phyloP scores from a whole-genome alignment of 2,113 vertebrate species.

The Pelecanoides urinatrix region DNA sequence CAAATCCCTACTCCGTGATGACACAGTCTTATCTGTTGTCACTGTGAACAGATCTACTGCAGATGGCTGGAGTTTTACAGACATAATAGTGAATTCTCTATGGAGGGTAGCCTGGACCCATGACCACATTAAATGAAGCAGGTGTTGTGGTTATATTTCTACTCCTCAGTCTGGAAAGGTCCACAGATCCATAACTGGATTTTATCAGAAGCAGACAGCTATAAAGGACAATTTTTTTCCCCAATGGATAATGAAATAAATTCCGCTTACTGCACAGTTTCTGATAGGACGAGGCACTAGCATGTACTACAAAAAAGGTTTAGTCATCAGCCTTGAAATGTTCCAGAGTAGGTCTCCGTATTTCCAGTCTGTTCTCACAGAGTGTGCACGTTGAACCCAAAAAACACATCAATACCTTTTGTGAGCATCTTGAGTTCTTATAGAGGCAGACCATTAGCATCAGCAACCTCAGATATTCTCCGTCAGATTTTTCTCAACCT shows the following conservation, averaged over 20 bases:
- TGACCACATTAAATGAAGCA: background rate
- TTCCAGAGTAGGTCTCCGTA: background rate
- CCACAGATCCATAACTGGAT: background rate
- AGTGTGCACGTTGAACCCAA: rapidly evolving
- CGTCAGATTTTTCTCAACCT: background rate
- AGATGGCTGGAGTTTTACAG: background rate
- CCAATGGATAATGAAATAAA: background rate
- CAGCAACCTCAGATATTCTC: background rate
- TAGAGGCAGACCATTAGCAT: background rate
- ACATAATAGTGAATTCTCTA: background rate
- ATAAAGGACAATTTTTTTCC: background rate
- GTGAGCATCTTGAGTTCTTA: background rate
- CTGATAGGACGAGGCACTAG: background rate
- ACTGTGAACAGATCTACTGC: background rate
- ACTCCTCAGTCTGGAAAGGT: background rate
- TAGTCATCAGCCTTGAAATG: background rate
- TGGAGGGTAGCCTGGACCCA: background rate
- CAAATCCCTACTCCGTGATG: background rate
- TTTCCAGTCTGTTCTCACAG: background rate
- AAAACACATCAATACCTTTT: background rate
- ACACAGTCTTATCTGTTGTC: background rate
- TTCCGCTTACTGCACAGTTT: background rate
- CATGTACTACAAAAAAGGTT: background rate
- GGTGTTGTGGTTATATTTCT: background rate
- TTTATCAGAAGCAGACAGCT: background rate